A percentile compares a stretch with the other conserved stretches of the same genome.
Evolutionary conservation across 1,140 invertebrate species (phyloP).

Genomic region (Platorchestia sp.): DNA sequence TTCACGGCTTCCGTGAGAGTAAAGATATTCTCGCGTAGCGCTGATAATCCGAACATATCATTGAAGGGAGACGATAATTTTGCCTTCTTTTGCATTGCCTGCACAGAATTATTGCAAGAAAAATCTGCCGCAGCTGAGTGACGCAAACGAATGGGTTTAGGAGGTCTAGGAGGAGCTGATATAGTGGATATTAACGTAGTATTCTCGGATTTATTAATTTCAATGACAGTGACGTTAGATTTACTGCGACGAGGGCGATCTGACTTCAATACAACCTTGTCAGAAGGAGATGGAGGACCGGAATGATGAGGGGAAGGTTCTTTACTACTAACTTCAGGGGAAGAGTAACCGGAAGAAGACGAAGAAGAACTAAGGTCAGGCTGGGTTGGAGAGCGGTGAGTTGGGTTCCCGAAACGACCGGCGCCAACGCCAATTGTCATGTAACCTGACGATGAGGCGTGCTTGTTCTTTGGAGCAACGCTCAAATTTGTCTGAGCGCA

Average conservation of each 20-base stretch:
- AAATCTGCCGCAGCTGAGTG: conserved; percentile 61
- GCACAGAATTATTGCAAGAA: conserved; percentile 54
- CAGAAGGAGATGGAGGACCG: conserved; percentile 65
- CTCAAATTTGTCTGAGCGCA: conserved; percentile 64
- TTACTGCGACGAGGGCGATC: conserved; percentile 41
- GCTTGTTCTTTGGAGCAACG: conserved; percentile 58
- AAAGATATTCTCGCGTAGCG: conserved; percentile 62
- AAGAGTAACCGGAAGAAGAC: conserved; percentile 67
- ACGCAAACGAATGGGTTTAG: conserved; percentile 63
- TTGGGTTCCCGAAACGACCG: neutral
- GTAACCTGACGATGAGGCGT: neutral
- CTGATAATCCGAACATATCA: conserved; percentile 64
- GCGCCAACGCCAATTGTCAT: conserved; percentile 38
- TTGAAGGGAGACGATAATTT: conserved; percentile 59
- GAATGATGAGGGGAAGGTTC: conserved; percentile 64
- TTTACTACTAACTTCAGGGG: conserved; percentile 66
- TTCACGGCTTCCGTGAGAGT: conserved; percentile 64
- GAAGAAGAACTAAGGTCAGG: conserved; percentile 58
- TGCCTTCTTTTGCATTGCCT: conserved; percentile 58
- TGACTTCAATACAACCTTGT: conserved; percentile 43
- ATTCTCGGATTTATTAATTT: conserved; percentile 63
- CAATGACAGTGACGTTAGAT: conserved; percentile 66
- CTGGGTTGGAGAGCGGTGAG: neutral
- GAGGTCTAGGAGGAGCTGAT: conserved; percentile 59
- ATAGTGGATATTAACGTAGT: conserved; percentile 20